Percentiles rank a stretch among this genome's conserved stretches.
phyloP scores from a whole-genome alignment of 2,888 invertebrate genomes.

The Leptinotarsa juncta region DNA sequence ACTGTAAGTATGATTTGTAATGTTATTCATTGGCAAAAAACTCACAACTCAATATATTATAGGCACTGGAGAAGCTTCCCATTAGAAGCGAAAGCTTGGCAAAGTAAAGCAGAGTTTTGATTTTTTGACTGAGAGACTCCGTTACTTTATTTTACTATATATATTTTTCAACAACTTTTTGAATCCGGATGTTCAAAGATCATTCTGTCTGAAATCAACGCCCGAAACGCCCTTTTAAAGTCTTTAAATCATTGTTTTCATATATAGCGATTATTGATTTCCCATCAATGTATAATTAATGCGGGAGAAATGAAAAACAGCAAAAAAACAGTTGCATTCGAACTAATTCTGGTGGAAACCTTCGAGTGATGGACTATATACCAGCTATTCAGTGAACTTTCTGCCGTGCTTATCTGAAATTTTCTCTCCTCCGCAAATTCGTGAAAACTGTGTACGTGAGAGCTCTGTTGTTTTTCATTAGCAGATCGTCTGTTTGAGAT shows the following conservation, averaged over 20 bases:
- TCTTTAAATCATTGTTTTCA: background rate
- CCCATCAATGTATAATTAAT: conserved; percentile 1
- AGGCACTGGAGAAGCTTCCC: too few relatives aligned
- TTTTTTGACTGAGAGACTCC: too few relatives aligned
- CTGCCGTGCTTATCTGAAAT: conserved; percentile 13
- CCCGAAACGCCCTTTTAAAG: background rate
- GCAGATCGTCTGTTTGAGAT: conserved; percentile 17
- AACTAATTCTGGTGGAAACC: background rate
- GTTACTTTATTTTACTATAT: too few relatives aligned
- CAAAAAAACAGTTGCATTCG: background rate
- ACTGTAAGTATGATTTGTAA: too few relatives aligned
- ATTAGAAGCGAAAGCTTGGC: too few relatives aligned
- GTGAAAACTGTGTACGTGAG: conserved; percentile 1
- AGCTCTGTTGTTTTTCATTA: conserved; percentile 14
- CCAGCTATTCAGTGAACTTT: conserved; percentile 1
- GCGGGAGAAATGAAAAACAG: background rate
- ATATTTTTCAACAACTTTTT: too few relatives aligned
- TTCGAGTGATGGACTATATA: background rate
- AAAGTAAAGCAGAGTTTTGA: too few relatives aligned
- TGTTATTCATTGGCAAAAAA: too few relatives aligned
- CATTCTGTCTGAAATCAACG: too few relatives aligned
- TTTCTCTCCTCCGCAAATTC: conserved; percentile 5
- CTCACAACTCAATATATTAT: too few relatives aligned
- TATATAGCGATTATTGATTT: background rate
- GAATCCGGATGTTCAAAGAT: too few relatives aligned